phyloP scores from a whole-genome alignment of 2,797 vertebrate species.

The Spinibarbus caldwelli region DNA sequence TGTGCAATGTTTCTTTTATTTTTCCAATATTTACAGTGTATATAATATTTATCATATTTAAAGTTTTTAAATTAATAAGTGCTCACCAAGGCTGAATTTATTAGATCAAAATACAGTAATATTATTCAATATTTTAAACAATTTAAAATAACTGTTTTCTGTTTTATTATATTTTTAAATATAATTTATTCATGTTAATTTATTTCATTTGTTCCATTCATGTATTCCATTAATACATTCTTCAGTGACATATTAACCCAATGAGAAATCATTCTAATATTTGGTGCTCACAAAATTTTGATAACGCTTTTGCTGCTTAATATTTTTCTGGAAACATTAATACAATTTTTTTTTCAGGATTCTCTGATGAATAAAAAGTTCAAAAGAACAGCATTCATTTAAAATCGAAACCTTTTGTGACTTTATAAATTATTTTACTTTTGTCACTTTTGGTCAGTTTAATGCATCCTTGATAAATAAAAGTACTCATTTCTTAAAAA shows the following conservation, averaged over 20 bases:
- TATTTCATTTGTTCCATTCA: background rate
- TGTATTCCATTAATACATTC: background rate
- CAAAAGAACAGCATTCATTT: background rate
- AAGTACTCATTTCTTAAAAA: background rate
- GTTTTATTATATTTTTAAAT: background rate
- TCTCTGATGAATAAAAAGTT: background rate
- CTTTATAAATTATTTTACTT: too few species aligned
- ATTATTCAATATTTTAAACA: background rate
- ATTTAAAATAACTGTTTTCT: background rate
- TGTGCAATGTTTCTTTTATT: background rate
- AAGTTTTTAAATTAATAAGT: too few species aligned
- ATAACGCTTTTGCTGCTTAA: background rate
- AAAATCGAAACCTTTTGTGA: background rate
- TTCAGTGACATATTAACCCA: background rate
- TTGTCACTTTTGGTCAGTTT: conserved; percentile 3
- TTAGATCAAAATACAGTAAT: background rate
- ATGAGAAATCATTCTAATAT: background rate
- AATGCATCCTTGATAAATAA: background rate
- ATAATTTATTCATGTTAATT: background rate
- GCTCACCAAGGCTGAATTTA: background rate
- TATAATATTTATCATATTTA: too few species aligned
- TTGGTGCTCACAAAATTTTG: background rate
- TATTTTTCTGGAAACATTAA: background rate
- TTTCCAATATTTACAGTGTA: background rate
- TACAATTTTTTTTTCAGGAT: background rate